Conservation (phyloP, 2,888 invertebrate species). For the Leptarthrus brevirostris region DNA sequence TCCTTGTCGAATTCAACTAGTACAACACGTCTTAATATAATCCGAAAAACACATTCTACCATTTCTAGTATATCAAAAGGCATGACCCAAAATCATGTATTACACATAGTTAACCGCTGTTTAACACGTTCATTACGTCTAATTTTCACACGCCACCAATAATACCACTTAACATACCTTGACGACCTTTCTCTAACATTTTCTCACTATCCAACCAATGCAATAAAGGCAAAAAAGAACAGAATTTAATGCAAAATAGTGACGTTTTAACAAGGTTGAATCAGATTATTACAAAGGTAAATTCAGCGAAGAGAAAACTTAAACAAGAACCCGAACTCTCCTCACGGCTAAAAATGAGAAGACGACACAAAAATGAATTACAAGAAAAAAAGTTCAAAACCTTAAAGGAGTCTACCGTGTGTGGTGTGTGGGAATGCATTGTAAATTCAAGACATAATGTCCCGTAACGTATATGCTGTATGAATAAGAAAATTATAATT, state of each 20-base stretch:
- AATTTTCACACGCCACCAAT: not conserved
- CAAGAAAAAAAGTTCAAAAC: constrained; percentile 19
- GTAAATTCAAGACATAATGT: constrained; percentile 57
- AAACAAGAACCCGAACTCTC: not conserved
- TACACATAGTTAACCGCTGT: not conserved
- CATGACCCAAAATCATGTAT: not conserved
- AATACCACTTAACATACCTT: not conserved
- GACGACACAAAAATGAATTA: constrained; percentile 6
- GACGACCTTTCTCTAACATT: constrained; percentile 25
- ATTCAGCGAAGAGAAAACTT: not conserved
- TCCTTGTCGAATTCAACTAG: too few species aligned
- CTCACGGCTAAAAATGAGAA: not conserved
- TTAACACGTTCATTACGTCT: not conserved
- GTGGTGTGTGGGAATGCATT: constrained; percentile 58
- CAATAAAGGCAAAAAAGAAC: not conserved
- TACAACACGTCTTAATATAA: too few species aligned
- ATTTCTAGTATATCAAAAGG: too few species aligned
- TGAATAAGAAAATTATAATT: constrained; percentile 54
- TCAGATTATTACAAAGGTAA: not conserved
- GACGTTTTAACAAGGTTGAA: constrained; percentile 39
- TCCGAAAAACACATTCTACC: too few species aligned
- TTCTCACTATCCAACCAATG: not conserved
- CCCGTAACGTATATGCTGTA: constrained; percentile 55
- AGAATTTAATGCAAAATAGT: not conserved
- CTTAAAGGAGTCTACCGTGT: constrained; percentile 48